Evolutionary conservation across 1,140 invertebrate species (phyloP).

Genomic region (Aporrectodea caliginosa): DNA sequence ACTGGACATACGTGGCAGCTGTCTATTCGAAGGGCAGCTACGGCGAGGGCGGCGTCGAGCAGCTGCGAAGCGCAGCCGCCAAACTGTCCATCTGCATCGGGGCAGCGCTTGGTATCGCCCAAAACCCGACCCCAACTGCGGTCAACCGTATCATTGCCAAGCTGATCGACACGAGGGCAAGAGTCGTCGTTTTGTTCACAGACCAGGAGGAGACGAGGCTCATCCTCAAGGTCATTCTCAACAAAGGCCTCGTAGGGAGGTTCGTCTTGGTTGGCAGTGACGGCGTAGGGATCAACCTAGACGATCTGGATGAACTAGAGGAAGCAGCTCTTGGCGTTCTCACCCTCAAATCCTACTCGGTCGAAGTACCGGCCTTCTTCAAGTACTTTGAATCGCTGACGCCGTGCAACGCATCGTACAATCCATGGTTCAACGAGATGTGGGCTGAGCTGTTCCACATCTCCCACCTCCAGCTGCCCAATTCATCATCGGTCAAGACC

Average conservation of each 20-base stretch:
- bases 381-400: slow-evolving; percentile 23
- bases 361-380: not conserved
- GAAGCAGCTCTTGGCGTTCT: slow-evolving; percentile 22
- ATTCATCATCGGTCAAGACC: not conserved
- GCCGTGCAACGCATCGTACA: slow-evolving; percentile 5
- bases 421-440: slow-evolving; percentile 33
- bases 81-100: slow-evolving; percentile 21
- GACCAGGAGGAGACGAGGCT: slow-evolving; percentile 28
- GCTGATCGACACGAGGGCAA: slow-evolving; percentile 1
- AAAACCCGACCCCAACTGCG: not conserved
- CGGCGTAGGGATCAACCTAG: slow-evolving; percentile 28
- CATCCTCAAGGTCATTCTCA: not conserved
- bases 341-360: slow-evolving; percentile 13
- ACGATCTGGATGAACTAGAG: slow-evolving; percentile 19
- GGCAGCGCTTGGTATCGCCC: not conserved
- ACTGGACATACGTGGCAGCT: slow-evolving; percentile 32
- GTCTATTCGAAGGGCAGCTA: slow-evolving; percentile 28
- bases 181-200: slow-evolving; percentile 26
- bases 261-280: slow-evolving; percentile 31
- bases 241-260: not conserved
- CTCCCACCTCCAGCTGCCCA: not conserved
- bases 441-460: slow-evolving; percentile 26
- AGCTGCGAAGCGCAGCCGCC: not conserved
- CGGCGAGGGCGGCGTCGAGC: slow-evolving; percentile 22
- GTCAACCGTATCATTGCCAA: not conserved